Conservation (phyloP, 2,797 vertebrate species). For the Oreochromis grahami region DNA sequence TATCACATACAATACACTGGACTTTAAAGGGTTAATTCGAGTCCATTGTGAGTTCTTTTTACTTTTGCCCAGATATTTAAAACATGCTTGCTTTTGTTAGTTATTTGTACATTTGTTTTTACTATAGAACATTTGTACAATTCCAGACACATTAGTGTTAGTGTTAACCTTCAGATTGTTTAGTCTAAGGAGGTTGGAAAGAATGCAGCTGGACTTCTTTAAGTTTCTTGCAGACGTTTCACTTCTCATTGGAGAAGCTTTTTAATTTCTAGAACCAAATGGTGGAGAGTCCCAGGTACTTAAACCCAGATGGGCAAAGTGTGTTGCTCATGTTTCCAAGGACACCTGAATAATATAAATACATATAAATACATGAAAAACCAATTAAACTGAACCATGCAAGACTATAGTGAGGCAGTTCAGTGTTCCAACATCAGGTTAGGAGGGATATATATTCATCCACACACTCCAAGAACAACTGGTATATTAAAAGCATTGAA, state of each 20-base stretch:
- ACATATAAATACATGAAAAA: background rate
- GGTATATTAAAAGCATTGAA: background rate
- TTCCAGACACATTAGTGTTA: background rate
- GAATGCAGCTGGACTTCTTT: background rate
- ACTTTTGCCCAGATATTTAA: background rate
- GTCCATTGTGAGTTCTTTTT: background rate
- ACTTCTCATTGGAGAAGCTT: background rate
- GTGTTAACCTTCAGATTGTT: background rate
- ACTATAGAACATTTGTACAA: background rate
- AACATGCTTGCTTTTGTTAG: background rate
- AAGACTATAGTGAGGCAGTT: background rate
- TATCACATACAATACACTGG: background rate
- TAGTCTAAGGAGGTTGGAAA: background rate
- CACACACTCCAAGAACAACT: background rate
- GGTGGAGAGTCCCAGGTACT: background rate
- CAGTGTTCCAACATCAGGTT: background rate
- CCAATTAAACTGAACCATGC: background rate
- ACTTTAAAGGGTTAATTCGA: background rate
- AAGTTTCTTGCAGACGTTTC: no score
- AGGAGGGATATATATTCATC: background rate
- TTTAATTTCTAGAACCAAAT: background rate
- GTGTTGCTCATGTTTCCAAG: background rate
- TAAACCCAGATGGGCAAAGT: background rate
- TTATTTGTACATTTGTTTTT: background rate
- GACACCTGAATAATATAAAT: background rate